Evolutionary conservation across 2,888 invertebrate species (phyloP).

Genomic region (Diachrysia chrysitis): DNA sequence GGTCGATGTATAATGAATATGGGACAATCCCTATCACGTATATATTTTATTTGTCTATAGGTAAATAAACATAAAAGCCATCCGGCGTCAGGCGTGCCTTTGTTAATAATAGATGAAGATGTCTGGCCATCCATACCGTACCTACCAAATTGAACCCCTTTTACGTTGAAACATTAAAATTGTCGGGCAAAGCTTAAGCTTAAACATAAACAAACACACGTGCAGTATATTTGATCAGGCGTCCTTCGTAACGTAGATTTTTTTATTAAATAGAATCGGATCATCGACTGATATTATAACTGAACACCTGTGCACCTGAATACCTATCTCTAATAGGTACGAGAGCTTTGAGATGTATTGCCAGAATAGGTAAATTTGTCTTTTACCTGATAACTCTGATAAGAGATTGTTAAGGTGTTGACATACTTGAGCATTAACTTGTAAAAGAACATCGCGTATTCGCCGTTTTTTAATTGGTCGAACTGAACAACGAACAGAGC

Average conservation of each 20-base stretch:
- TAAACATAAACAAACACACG: neutral
- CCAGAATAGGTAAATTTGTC: too few relatives aligned
- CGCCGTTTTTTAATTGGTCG: too few relatives aligned
- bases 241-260: neutral
- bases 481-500: too few relatives aligned
- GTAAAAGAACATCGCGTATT: too few relatives aligned
- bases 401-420: too few relatives aligned
- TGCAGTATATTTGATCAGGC: neutral
- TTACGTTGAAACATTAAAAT: conserved; percentile 10
- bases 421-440: too few relatives aligned
- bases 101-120: conserved; percentile 21
- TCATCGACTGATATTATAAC: too few relatives aligned
- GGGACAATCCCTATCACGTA: neutral
- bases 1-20: neutral
- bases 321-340: too few relatives aligned
- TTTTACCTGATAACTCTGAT: too few relatives aligned
- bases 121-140: neutral
- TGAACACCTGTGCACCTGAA: too few relatives aligned
- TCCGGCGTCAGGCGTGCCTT: conserved; percentile 2
- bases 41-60: neutral
- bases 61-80: conserved; percentile 9
- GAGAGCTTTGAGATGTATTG: too few relatives aligned
- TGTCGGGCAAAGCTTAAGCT: neutral
- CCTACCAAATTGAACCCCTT: conserved; percentile 1
- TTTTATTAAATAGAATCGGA: neutral